Conservation (phyloP, 2,888 invertebrate species). For the Cyclophora punctaria region DNA sequence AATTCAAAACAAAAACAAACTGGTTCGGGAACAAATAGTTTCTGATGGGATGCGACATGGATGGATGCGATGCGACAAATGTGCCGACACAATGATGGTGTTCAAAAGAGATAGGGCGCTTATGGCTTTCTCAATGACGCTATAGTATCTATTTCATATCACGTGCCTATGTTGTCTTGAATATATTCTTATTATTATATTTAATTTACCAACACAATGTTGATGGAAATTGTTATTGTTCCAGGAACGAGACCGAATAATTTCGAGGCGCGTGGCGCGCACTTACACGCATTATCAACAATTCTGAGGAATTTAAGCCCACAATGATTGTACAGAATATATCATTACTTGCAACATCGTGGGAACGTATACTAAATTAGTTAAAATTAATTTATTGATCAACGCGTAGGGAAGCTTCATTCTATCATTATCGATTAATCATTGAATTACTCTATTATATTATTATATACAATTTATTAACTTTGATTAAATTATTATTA, state of each 20-base stretch:
- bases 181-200: no score
- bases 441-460: slow-evolving; percentile 76
- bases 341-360: slow-evolving; percentile 65
- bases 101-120: no score
- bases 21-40: no score
- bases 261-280: slow-evolving; percentile 42
- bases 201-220: no score
- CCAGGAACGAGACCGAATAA: slow-evolving; percentile 13
- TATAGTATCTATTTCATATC: no score
- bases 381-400: slow-evolving; percentile 79
- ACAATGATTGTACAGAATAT: slow-evolving; percentile 66
- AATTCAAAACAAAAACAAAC: no score
- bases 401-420: slow-evolving; percentile 76
- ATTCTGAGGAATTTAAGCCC: slow-evolving; percentile 66
- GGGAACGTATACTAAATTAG: slow-evolving; percentile 79
- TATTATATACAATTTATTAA: slow-evolving; percentile 77
- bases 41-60: no score
- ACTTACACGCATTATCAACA: slow-evolving; percentile 59
- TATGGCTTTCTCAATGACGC: no score
- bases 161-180: no score
- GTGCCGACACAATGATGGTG: no score
- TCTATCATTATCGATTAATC: slow-evolving; percentile 76
- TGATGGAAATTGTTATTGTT: background rate
- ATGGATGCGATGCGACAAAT: no score
- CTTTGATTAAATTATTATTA: slow-evolving; percentile 76